phyloP scores from a whole-genome alignment of 2,797 vertebrate species.

The Dermochelys coriacea region DNA sequence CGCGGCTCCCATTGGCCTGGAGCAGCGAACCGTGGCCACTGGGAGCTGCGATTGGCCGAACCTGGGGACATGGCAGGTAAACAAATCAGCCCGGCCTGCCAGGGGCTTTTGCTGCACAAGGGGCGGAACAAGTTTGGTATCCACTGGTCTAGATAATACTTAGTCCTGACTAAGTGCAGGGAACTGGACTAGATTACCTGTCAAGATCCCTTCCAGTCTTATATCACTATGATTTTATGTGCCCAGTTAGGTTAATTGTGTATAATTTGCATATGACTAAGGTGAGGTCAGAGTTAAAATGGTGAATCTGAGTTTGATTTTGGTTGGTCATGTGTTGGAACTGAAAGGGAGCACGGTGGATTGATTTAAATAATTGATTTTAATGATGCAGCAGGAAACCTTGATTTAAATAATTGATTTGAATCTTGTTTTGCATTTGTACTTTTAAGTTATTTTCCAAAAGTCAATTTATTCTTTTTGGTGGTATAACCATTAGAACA shows the following conservation, averaged over 20 bases:
- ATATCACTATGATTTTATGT: neutral
- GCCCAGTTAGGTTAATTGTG: neutral
- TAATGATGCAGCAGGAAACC: neutral
- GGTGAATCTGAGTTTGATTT: rapidly evolving
- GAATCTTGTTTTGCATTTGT: neutral
- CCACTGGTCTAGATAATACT: neutral
- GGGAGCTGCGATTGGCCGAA: no score
- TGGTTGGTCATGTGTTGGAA: neutral
- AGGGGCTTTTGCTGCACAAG: no score
- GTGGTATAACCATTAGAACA: no score
- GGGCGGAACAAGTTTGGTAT: no score
- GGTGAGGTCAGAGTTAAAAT: neutral
- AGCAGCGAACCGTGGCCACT: no score
- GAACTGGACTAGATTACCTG: neutral
- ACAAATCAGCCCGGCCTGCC: no score
- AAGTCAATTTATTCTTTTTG: neutral
- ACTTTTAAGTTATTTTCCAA: neutral
- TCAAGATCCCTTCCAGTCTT: neutral
- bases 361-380: neutral
- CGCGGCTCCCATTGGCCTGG: no score
- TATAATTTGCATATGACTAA: neutral
- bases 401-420: neutral
- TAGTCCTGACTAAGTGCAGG: neutral
- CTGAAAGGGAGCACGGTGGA: neutral
- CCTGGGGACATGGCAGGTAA: no score